Conservation (phyloP, 2,888 invertebrate genomes). For the Ligdia adustata region DNA sequence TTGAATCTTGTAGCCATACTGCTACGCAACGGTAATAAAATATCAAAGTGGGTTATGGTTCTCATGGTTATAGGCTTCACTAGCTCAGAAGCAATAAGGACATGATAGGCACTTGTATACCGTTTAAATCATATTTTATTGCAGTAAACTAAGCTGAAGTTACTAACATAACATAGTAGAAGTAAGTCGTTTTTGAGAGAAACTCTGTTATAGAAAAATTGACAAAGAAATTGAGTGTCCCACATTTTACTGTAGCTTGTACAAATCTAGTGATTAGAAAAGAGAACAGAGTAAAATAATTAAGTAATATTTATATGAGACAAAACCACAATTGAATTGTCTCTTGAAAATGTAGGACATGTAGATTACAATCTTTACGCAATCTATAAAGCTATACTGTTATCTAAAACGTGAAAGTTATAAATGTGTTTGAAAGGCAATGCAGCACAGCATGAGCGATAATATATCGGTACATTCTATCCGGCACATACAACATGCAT, state of each 20-base stretch:
- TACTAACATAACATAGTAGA: too few relatives aligned
- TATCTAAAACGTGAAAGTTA: slow-evolving; percentile 27
- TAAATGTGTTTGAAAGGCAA: slow-evolving; percentile 7
- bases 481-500: slow-evolving; percentile 6
- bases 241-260: too few relatives aligned
- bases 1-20: neutral
- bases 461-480: slow-evolving; percentile 12
- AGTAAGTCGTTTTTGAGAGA: too few relatives aligned
- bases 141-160: neutral
- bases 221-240: too few relatives aligned
- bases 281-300: too few relatives aligned
- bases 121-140: slow-evolving; percentile 20
- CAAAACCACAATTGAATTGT: neutral
- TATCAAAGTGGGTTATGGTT: slow-evolving; percentile 22
- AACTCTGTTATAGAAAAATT: too few relatives aligned
- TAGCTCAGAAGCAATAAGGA: neutral
- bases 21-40: slow-evolving; percentile 24
- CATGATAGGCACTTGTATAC: slow-evolving; percentile 10
- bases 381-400: slow-evolving; percentile 13
- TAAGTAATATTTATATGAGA: too few relatives aligned
- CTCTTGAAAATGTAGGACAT: slow-evolving; percentile 6
- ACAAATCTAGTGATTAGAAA: too few relatives aligned
- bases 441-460: neutral
- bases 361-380: slow-evolving; percentile 7
- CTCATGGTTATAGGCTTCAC: slow-evolving; percentile 1